Evolutionary conservation across 2,888 invertebrate genomes (phyloP).

Genomic region (Mellilla xanthometata): DNA sequence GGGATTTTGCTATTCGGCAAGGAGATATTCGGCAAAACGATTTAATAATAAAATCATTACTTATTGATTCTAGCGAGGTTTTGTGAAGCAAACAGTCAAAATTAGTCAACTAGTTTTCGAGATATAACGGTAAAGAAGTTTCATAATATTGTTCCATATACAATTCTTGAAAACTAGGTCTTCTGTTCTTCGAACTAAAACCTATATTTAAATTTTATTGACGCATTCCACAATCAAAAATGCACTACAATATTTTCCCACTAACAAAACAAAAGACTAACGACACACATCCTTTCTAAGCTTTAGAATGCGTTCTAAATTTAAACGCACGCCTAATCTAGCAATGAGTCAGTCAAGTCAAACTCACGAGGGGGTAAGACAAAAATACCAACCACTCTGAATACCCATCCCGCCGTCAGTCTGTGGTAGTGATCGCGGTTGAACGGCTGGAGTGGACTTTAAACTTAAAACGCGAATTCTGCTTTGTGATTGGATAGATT

Average conservation of each 20-base stretch:
- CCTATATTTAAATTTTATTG: too few relatives aligned
- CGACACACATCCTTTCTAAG: conserved; percentile 11
- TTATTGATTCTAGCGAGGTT: too few relatives aligned
- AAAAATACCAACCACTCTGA: conserved; percentile 59
- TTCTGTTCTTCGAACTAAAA: too few relatives aligned
- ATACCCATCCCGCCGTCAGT: conserved; percentile 42
- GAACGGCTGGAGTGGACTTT: conserved; percentile 16
- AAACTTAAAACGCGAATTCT: conserved; percentile 11
- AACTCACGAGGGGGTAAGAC: conserved; percentile 64
- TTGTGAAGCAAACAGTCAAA: too few relatives aligned
- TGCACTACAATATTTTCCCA: not conserved
- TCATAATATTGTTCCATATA: too few relatives aligned
- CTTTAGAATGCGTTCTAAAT: conserved; percentile 31
- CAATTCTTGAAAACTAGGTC: too few relatives aligned
- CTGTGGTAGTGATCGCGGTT: conserved; percentile 35
- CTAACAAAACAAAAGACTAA: conserved; percentile 7
- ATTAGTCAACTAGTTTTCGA: too few relatives aligned
- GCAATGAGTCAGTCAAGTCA: conserved; percentile 41
- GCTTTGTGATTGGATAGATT: conserved; percentile 16
- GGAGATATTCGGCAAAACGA: too few relatives aligned
- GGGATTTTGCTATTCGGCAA: too few relatives aligned
- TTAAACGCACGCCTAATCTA: conserved; percentile 27
- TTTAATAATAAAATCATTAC: too few relatives aligned
- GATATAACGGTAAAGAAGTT: too few relatives aligned
- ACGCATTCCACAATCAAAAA: too few relatives aligned